Conservation (phyloP, 2,797 vertebrate genomes). For the Cichlasoma orientale region DNA sequence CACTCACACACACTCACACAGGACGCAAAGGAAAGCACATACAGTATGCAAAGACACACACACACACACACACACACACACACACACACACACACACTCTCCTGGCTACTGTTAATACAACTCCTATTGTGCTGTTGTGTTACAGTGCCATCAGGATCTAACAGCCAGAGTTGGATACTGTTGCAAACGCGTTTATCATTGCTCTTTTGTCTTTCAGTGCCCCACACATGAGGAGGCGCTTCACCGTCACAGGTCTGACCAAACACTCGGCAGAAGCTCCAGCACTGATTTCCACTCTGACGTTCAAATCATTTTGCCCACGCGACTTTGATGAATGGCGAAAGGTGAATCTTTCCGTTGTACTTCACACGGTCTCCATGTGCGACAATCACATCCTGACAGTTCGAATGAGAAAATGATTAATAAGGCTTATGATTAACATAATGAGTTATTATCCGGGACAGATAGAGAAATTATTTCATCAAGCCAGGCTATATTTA, state of each 20-base stretch:
- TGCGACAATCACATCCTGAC: constrained; percentile 72
- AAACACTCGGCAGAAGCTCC: constrained; percentile 18
- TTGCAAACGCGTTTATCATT: constrained; percentile 36
- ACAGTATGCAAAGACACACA: not conserved
- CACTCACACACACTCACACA: constrained; percentile 34
- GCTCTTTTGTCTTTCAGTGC: constrained; percentile 25
- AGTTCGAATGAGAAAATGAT: constrained; percentile 81
- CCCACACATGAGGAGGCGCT: constrained; percentile 31
- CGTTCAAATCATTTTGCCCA: constrained; percentile 1
- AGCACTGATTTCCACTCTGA: constrained; percentile 13
- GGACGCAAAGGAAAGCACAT: not conserved
- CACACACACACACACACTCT: constrained; percentile 31
- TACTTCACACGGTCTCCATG: constrained; percentile 59
- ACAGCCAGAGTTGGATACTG: constrained; percentile 41
- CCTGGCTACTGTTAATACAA: constrained; percentile 47
- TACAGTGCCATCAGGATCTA: constrained; percentile 53
- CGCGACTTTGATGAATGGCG: constrained; percentile 68
- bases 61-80: not conserved
- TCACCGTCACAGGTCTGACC: constrained; percentile 11
- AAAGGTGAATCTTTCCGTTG: constrained; percentile 62
- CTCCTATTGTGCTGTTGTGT: constrained; percentile 63
- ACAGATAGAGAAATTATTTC: constrained; percentile 79
- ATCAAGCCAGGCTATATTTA: constrained; percentile 79
- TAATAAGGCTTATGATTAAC: constrained; percentile 77
- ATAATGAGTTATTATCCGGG: constrained; percentile 79